These are phyloP conservation scores for Sinopyrophorus schimmeli DNA, from an alignment of 2,888 invertebrate species.

Conservation along the genomic window DNA sequence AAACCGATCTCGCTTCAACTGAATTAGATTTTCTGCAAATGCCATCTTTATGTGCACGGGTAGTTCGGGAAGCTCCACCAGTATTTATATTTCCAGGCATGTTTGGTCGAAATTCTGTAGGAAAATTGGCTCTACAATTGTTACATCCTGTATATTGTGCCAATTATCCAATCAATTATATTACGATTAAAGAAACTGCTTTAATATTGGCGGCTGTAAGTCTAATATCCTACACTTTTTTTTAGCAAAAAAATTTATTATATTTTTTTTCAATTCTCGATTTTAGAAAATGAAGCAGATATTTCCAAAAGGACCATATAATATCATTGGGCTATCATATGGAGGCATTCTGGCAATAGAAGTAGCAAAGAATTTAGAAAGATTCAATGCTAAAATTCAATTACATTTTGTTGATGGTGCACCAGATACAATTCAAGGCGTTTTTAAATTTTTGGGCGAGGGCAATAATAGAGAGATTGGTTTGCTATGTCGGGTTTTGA, in stretches of 20 bases:
- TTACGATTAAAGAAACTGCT: conserved; percentile 45
- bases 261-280: not conserved
- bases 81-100: conserved; percentile 54
- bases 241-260: not conserved
- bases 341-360: conserved; percentile 82
- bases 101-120: conserved; percentile 42
- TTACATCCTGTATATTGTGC: conserved; percentile 53
- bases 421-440: conserved; percentile 67
- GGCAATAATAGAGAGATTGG: conserved; percentile 56
- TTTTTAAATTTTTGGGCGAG: conserved; percentile 57
- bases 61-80: conserved; percentile 50
- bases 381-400: conserved; percentile 59
- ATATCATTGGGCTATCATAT: conserved; percentile 86
- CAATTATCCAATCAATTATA: conserved; percentile 43
- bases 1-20: conserved; percentile 39
- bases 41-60: conserved; percentile 48
- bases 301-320: conserved; percentile 67
- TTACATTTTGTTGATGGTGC: conserved; percentile 82
- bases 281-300: conserved; percentile 64
- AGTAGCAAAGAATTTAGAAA: conserved; percentile 74
- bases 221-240: not conserved
- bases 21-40: conserved; percentile 49
- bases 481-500: conserved; percentile 61
- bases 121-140: conserved; percentile 45
- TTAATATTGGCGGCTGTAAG: conserved; percentile 45